Evolutionary conservation across 2,797 vertebrate species (phyloP), one percentile per base, ranked within the genome.

Genomic region (Lemur catta): DNA sequence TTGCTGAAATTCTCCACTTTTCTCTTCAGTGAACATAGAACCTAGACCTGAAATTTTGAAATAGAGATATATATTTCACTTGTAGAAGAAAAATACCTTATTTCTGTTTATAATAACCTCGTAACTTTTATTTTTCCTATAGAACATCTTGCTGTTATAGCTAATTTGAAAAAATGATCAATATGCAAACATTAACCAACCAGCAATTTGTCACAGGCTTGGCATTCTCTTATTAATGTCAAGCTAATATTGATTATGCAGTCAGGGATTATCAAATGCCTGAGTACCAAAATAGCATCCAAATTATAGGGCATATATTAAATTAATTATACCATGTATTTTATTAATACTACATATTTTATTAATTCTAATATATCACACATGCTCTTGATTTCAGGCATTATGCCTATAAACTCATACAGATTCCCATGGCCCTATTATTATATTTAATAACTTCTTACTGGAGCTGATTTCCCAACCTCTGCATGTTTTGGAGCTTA

Each of bases 341-440:
- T 61, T 95, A 74, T 93, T 84, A 91, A 74, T 87, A 93, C 55
- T 14, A 94, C 46, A 30, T 48, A 50, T 90, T 90, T 89, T 57
- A 41, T 88, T 71, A 93, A 38, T 24, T 41, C 87, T 65, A 93
- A n/a, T 24, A 13, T 79, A 46, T 43, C 8, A 67, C 2, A 35
- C 4, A 81, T 75, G 89, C 26, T 93, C 52, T 95, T 82, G 38
- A 86, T 57, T 75, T 84, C 22, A 87, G 61, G 15, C 24, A 93
- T 78, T 94, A 38, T 80, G 8, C 72, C 55, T 84, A 24, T 33
- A 18, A 80, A 8, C 11, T 33, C 33, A 72, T 61, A 48, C 12
- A 76, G n/a, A 79, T 74, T 91, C 10, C 46, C 17, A 67, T 87
- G 15, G 26, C 8, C 41, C 14, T 74, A 17, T 72, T 71, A 71